Base-by-base conservation (phyloP, 2,888 invertebrate genomes). In the Lamproptera curius region DNA sequence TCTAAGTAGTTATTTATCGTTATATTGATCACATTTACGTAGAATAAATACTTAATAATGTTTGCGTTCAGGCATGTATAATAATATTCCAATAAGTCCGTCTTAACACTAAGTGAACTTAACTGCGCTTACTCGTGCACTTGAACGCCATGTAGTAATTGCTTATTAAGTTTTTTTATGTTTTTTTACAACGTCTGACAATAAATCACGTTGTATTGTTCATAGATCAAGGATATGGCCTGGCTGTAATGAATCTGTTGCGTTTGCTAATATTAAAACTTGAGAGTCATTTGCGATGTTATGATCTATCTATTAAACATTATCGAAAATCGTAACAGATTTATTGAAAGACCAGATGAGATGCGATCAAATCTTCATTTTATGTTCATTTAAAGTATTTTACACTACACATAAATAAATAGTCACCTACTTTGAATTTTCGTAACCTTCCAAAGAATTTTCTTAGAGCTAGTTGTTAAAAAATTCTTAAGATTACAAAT, bases 1-100 rank as follows among this genome's bases (percentile, higher is more conserved):
- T 14, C 41, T 14, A 16, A 16, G 36, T 35, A 35, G 42, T 14
- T 41, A 46, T 28, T 46, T 41, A 6, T 20, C 6, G 20, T 37
- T 11, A 11, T 39, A 14, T 28, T 37, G 40, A 41, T 41, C 13
- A 31, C 26, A 13, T 17, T 46, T 16, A 41, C 46, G 46, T 36
- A 36, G 31, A 11, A 9, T 16, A 40, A 41, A 35, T 46, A 46
- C 41, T 36, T 28, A 40, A 31, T 41, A 36, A 28, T 46, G 40
- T n/a, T n/a, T 20, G 20, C 20, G 40, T 40, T 41, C 31, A 11
- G 26, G 41, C 40, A 36, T 28, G 15, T 10, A 46, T 41, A 36
- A 36, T 15, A 17, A 36, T 41, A 16, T 46, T 31, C 36, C 46
- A 10, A 41, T 35, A 14, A 28, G 31, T n/a, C 20, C 34, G 9